Conservation (phyloP, 1,140 invertebrate genomes). For the Drosophila parvula region DNA sequence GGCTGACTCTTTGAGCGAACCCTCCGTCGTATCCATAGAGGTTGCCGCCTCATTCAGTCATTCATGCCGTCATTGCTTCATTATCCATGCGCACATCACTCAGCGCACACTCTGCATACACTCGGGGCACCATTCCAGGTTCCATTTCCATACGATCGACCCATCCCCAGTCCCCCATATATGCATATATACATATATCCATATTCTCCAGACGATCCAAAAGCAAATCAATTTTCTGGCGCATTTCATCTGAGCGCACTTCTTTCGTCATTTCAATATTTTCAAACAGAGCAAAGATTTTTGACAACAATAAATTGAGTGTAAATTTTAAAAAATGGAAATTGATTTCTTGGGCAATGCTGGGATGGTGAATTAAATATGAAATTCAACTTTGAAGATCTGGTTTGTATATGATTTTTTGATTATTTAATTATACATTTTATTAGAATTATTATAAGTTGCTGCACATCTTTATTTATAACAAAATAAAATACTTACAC, state of each 20-base stretch:
- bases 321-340: constrained; percentile 7
- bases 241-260: constrained; percentile 30
- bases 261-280: constrained; percentile 56
- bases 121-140: constrained; percentile 8
- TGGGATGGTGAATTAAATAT: background rate
- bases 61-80: constrained; percentile 72
- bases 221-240: constrained; percentile 63
- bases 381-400: background rate
- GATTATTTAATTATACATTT: background rate
- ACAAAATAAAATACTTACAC: no score
- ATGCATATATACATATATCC: constrained; percentile 15
- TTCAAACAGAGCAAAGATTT: constrained; percentile 29
- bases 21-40: constrained; percentile 35
- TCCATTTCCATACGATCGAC: constrained; percentile 14
- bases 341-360: constrained; percentile 39
- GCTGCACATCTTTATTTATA: no score
- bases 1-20: constrained; percentile 64
- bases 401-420: background rate
- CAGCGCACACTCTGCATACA: constrained; percentile 55
- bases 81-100: constrained; percentile 81
- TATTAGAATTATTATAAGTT: no score
- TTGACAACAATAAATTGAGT: background rate
- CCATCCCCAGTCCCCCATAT: constrained; percentile 18
- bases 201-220: constrained; percentile 32
- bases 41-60: constrained; percentile 57